Evolutionary conservation across 2,888 invertebrate genomes (phyloP), one percentile per base, ranked within the genome.

Genomic region (Hemaris fuciformis): DNA sequence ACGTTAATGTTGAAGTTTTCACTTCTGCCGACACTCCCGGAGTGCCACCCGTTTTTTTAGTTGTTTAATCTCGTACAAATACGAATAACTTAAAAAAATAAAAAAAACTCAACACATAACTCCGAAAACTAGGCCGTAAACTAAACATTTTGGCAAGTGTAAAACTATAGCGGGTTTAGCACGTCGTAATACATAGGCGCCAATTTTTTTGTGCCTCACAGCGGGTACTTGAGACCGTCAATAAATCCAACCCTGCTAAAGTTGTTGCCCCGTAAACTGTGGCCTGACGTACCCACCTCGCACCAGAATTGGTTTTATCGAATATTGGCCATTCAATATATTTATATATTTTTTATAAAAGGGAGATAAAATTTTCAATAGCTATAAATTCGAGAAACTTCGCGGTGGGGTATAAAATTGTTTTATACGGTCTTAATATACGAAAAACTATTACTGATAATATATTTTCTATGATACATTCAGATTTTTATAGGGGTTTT

Each of bases 221-320:
- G 83, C 84, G 83, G 58, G 41, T 43, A 27, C 15, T 25, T 27
- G 25, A 78, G 68, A 68, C 75, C 69, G 62, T 62, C 76, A 61
- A 87, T 88, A 88, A 88, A 88, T 89, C 83, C 77, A 69, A 83
- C 83, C 82, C 76, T 80, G 78, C 79, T 85, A 82, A 85, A 84
- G 74, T 85, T 84, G 82, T 82, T 72, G 77, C 74, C 69, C 78
- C 83, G 84, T 88, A 88, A 87, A 88, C 71, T 80, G 77, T 67
- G 77, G 75, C 75, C 76, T 74, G 69, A 63, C 72, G 76, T 74
- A 70, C 75, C 77, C 76, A 68, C 70, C 77, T 72, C 83, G 76
- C 80, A 84, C 81, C 85, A 80, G 75, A 87, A 88, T 88, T 87
- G 85, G 83, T 85, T 87, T 53, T 85, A 86, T 84, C 85, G 81